Evolutionary conservation across 2,113 vertebrate genomes (phyloP).

Genomic region (Picathartes gymnocephalus): DNA sequence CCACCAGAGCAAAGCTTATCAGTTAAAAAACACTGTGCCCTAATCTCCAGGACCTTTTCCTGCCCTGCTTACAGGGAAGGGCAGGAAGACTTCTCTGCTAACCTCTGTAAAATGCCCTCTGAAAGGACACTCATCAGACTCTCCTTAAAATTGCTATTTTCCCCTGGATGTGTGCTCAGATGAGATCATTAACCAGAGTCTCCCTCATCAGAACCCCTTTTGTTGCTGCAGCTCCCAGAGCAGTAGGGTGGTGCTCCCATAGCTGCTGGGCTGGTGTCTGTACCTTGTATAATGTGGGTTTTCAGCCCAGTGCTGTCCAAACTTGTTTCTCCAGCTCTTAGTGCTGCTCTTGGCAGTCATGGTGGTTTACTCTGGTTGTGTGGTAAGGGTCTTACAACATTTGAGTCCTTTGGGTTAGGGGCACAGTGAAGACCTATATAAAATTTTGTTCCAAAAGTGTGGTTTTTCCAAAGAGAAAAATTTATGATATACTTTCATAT

Average conservation of each 20-base stretch:
- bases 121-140: neutral
- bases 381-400: neutral
- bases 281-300: fast-evolving
- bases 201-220: neutral
- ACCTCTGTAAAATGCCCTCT: neutral
- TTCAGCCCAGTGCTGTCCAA: neutral
- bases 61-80: neutral
- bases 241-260: neutral
- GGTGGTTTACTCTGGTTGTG: neutral
- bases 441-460: neutral
- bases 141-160: neutral
- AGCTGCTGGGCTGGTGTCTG: neutral
- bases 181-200: neutral
- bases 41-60: neutral
- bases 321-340: neutral
- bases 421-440: neutral
- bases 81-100: neutral
- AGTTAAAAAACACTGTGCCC: neutral
- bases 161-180: neutral
- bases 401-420: neutral
- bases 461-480: neutral
- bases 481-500: neutral
- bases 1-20: neutral
- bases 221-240: neutral
- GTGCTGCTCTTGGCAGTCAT: neutral